Conservation (phyloP, 2,888 invertebrate species). For the Lasioglossum marginatum region DNA sequence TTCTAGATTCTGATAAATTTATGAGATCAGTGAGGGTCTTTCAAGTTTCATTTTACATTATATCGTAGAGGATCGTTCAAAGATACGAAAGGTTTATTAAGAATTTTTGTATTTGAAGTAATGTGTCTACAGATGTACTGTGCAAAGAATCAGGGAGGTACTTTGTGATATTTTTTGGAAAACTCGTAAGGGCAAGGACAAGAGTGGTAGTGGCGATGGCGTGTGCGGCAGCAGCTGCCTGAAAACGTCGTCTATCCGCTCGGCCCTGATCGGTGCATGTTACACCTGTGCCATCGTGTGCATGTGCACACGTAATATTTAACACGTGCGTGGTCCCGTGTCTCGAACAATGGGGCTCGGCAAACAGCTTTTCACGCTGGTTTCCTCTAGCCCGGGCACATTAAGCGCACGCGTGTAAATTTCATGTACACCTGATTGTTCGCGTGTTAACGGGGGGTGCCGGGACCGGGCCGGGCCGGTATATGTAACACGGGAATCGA, state of each 20-base stretch:
- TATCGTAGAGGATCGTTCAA: too few species aligned
- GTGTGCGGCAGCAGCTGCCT: conserved; percentile 49
- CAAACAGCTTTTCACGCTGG: conserved; percentile 71
- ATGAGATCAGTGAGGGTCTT: too few species aligned
- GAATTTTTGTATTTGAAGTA: too few species aligned
- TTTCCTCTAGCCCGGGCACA: conserved; percentile 65
- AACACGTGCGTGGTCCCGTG: conserved; percentile 57
- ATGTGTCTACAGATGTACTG: too few species aligned
- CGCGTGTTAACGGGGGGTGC: conserved; percentile 62
- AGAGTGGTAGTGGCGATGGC: not conserved
- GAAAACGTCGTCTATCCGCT: conserved; percentile 51
- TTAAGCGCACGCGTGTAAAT: conserved; percentile 72
- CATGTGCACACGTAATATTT: conserved; percentile 67
- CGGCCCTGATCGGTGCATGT: conserved; percentile 59
- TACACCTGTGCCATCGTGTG: conserved; percentile 62
- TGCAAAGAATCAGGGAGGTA: too few species aligned
- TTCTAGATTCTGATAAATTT: too few species aligned
- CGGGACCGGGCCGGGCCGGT: not conserved
- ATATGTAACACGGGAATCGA: conserved; percentile 37
- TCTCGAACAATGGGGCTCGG: conserved; percentile 65
- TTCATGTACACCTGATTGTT: conserved; percentile 70
- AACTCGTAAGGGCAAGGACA: too few species aligned
- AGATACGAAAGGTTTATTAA: too few species aligned
- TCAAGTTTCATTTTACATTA: too few species aligned
- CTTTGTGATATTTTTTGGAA: too few species aligned